Conservation (phyloP, 2,888 invertebrate species). For the Crocallis elinguaria region DNA sequence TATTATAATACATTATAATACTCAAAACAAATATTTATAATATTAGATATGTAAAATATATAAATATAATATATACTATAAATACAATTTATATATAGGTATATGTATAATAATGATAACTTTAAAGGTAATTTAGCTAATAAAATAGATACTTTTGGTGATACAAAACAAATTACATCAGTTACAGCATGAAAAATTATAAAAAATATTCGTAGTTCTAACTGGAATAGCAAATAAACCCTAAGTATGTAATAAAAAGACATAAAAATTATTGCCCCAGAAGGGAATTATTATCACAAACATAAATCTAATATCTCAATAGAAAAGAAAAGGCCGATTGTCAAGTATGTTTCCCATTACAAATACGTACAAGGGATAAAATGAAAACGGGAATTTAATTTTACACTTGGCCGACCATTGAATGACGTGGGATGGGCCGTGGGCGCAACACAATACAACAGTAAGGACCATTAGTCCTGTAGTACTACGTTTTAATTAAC, state of each 20-base stretch:
- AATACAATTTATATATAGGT: no score
- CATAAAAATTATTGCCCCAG: neutral
- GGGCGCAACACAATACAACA: conserved; percentile 12
- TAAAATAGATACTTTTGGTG: no score
- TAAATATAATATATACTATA: no score
- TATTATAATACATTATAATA: no score
- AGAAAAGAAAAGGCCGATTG: conserved; percentile 33
- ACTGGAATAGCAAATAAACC: neutral
- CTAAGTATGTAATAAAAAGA: neutral
- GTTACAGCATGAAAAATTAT: no score
- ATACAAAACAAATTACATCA: no score
- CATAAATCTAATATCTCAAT: conserved; percentile 34
- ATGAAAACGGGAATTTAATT: conserved; percentile 65
- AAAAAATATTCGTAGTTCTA: no score
- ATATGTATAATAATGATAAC: no score
- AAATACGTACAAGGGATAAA: conserved; percentile 45
- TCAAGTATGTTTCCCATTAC: conserved; percentile 42
- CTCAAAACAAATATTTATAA: no score
- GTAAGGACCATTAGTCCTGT: conserved; percentile 1
- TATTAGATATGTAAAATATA: no score
- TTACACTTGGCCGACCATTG: conserved; percentile 60
- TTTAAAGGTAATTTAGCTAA: no score
- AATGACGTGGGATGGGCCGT: conserved; percentile 51
- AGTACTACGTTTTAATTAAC: neutral
- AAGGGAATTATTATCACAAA: conserved; percentile 19